Conservation (phyloP, 2,888 invertebrate species). For the Noctua janthina region DNA sequence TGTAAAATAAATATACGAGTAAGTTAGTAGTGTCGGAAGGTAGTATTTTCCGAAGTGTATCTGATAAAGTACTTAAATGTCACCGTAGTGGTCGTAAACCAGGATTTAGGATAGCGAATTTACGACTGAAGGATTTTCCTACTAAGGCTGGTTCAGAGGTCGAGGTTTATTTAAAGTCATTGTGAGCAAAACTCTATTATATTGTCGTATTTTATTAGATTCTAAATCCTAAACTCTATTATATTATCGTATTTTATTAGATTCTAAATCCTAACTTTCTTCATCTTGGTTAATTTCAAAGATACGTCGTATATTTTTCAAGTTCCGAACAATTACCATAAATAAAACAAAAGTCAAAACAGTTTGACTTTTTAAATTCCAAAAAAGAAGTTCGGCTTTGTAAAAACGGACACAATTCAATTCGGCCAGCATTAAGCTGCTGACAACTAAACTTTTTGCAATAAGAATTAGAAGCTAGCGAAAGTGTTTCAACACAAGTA, state of each 20-base stretch:
- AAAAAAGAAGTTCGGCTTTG: background rate
- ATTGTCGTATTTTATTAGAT: background rate
- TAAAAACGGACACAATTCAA: slow-evolving; percentile 14
- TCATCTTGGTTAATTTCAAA: background rate
- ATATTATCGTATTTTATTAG: background rate
- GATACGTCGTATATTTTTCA: background rate
- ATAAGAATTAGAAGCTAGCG: slow-evolving; percentile 40
- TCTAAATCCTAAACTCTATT: background rate
- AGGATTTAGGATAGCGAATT: slow-evolving; percentile 48
- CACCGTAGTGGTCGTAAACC: slow-evolving; percentile 46
- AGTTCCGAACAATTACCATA: slow-evolving; percentile 22
- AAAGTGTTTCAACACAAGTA: slow-evolving; percentile 56
- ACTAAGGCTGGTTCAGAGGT: slow-evolving; percentile 42
- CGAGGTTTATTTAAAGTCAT: slow-evolving; percentile 8
- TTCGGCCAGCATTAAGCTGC: slow-evolving; percentile 32
- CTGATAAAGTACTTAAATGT: slow-evolving; percentile 49
- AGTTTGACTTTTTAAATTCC: slow-evolving; percentile 9
- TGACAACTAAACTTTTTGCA: slow-evolving; percentile 38
- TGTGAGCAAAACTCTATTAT: slow-evolving; percentile 3
- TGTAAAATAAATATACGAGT: slow-evolving; percentile 35
- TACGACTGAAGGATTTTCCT: slow-evolving; percentile 32
- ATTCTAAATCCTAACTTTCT: slow-evolving; percentile 9
- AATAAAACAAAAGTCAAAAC: slow-evolving; percentile 9
- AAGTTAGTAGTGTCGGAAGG: slow-evolving; percentile 19
- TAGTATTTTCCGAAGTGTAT: slow-evolving; percentile 54